phyloP scores from a whole-genome alignment of 1,140 invertebrate genomes.

The Polypedilum pembai region DNA sequence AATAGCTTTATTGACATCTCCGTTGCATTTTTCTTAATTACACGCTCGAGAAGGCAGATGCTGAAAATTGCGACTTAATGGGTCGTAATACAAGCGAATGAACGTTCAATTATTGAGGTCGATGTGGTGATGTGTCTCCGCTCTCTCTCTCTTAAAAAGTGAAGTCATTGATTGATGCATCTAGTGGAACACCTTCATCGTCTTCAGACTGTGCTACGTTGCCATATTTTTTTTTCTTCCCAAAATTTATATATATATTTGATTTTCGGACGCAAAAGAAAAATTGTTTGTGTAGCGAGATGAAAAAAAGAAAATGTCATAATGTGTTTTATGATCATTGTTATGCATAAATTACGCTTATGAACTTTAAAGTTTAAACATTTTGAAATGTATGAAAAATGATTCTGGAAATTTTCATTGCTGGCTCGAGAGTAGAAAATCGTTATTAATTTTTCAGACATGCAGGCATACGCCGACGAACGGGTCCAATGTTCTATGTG shows the following conservation, averaged over 20 bases:
- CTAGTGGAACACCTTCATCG: no score
- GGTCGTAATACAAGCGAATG: neutral
- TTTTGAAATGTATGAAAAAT: no score
- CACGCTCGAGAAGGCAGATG: neutral
- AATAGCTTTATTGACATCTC: neutral
- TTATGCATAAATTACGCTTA: neutral
- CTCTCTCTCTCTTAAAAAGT: neutral
- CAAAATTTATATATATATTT: neutral
- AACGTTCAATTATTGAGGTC: conserved; percentile 2
- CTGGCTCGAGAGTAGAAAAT: neutral
- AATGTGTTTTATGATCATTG: conserved; percentile 18
- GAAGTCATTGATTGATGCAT: neutral
- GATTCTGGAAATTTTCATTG: neutral
- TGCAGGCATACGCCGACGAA: conserved; percentile 15
- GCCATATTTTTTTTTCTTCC: neutral
- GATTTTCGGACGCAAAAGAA: neutral
- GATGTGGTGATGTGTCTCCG: neutral
- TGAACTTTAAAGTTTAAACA: no score
- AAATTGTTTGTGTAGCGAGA: neutral
- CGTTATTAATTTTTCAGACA: neutral
- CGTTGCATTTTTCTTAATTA: neutral
- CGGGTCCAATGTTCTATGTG: neutral
- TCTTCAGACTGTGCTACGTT: neutral
- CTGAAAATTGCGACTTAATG: neutral
- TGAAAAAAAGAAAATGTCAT: conserved; percentile 12